These are phyloP conservation scores for Zonotrichia albicollis DNA, from an alignment of 2,797 vertebrate genomes.

Conservation along the genomic window DNA sequence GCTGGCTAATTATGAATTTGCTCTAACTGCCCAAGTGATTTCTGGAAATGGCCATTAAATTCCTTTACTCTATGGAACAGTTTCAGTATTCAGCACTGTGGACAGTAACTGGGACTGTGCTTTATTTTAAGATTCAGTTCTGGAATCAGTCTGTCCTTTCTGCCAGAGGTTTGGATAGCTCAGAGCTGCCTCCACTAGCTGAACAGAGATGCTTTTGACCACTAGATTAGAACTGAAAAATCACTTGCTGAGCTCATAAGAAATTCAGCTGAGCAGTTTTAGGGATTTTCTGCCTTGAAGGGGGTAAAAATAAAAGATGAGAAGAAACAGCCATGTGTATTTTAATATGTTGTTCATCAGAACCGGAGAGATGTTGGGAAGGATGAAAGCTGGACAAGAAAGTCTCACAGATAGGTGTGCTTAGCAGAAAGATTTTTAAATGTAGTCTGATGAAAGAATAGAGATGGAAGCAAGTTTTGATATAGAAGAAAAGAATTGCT, in stretches of 20 bases:
- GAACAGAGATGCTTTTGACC: slow-evolving; percentile 50
- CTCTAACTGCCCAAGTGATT: slow-evolving; percentile 38
- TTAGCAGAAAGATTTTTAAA: too few relatives aligned
- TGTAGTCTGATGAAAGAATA: too few relatives aligned
- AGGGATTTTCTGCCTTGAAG: not conserved
- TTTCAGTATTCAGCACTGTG: slow-evolving; percentile 62
- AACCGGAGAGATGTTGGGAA: too few relatives aligned
- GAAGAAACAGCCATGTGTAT: not conserved
- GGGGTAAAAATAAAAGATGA: not conserved
- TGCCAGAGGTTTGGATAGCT: slow-evolving; percentile 29
- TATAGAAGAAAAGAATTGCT: too few relatives aligned
- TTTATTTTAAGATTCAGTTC: slow-evolving; percentile 23
- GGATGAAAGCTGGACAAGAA: too few relatives aligned
- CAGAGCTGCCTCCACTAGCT: not conserved
- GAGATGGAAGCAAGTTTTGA: too few relatives aligned
- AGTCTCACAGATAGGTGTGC: too few relatives aligned
- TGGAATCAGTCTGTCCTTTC: slow-evolving; percentile 23
- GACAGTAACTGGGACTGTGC: slow-evolving; percentile 52
- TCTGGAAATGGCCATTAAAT: slow-evolving; percentile 63
- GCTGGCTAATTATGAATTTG: slow-evolving; percentile 56
- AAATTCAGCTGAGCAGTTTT: not conserved
- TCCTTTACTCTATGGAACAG: slow-evolving; percentile 35
- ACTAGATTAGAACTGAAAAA: slow-evolving; percentile 7
- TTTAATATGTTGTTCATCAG: not conserved
- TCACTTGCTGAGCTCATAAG: not conserved